phyloP scores from a whole-genome alignment of 2,888 invertebrate genomes.

The Clusia tigrina region DNA sequence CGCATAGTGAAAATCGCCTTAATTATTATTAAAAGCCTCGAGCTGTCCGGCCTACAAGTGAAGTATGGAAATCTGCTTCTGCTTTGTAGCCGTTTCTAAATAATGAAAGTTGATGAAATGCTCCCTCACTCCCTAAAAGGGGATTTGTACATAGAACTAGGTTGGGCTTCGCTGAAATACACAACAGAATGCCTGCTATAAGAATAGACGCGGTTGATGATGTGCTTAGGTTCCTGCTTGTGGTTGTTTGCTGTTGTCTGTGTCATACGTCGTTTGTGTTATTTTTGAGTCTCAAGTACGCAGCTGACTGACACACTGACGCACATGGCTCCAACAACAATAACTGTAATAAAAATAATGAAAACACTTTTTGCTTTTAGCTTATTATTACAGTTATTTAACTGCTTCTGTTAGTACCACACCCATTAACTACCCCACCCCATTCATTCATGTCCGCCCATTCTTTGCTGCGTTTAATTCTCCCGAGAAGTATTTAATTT shows the following conservation, averaged over 20 bases:
- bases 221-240: neutral
- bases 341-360: constrained; percentile 37
- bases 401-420: constrained; percentile 28
- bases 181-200: too few species aligned
- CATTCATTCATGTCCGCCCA: constrained; percentile 38
- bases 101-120: too few species aligned
- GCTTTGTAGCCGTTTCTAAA: too few species aligned
- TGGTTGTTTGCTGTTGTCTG: neutral
- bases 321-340: constrained; percentile 17
- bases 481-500: constrained; percentile 59
- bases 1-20: too few species aligned
- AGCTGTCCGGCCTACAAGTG: too few species aligned
- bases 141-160: too few species aligned
- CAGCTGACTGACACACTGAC: constrained; percentile 17
- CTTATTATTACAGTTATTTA: constrained; percentile 52
- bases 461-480: constrained; percentile 55
- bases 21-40: too few species aligned
- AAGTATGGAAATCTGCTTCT: too few species aligned
- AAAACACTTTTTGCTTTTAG: constrained; percentile 53
- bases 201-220: too few species aligned
- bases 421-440: neutral
- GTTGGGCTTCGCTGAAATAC: too few species aligned
- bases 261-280: neutral
- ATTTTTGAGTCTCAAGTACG: neutral
- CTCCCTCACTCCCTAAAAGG: too few species aligned